Evolutionary conservation across 2,797 vertebrate species (phyloP).

Genomic region (Eulemur coronatus): DNA sequence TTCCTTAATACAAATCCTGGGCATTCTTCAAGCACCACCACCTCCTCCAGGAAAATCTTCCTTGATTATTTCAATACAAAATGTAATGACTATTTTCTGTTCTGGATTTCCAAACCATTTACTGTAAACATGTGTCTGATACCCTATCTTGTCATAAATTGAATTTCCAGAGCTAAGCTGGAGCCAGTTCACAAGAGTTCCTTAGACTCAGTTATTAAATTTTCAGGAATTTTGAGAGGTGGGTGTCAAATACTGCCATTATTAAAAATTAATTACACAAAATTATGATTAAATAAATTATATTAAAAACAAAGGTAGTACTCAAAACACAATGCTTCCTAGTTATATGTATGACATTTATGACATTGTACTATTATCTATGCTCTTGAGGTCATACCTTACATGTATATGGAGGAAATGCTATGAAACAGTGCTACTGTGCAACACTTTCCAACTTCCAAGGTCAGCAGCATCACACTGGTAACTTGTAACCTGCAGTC

Average conservation of each 20-base stretch:
- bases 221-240: constrained; percentile 12
- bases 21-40: not conserved
- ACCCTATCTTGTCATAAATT: not conserved
- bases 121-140: not conserved
- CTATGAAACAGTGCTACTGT: not conserved
- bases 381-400: not conserved
- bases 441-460: not conserved
- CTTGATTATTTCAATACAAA: not conserved
- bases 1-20: not conserved
- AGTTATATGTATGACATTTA: not conserved
- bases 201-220: not conserved
- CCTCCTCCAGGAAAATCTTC: not conserved
- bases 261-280: constrained; percentile 22
- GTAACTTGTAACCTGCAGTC: not conserved
- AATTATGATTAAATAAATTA: not conserved
- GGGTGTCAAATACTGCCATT: not conserved
- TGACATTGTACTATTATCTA: not conserved
- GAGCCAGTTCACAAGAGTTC: not conserved
- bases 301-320: not conserved
- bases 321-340: not conserved
- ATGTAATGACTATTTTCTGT: not conserved
- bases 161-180: not conserved
- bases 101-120: constrained; percentile 19
- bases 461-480: not conserved
- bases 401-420: not conserved